A percentile compares a stretch with the other conserved stretches of the same genome.
Conservation (phyloP, 2,113 vertebrate genomes). For the Grantiella picta region DNA sequence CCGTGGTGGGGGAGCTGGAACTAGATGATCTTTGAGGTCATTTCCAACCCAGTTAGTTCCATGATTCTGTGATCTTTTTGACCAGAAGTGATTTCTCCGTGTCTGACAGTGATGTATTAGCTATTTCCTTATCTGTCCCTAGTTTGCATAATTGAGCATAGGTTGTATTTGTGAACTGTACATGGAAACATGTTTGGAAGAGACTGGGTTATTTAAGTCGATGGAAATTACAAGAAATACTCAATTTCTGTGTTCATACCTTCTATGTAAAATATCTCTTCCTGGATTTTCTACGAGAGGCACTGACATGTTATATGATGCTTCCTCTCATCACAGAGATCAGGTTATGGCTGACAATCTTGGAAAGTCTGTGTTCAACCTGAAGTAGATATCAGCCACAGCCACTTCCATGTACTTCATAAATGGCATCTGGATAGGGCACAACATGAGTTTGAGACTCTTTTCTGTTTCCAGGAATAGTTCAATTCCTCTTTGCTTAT, state of each 20-base stretch:
- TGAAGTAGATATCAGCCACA: background rate
- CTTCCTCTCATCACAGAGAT: background rate
- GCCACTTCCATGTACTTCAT: background rate
- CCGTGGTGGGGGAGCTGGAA: background rate
- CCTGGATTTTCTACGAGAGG: background rate
- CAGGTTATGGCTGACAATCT: background rate
- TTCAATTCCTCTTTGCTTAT: background rate
- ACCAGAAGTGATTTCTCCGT: background rate
- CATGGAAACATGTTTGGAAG: background rate
- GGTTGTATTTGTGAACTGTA: background rate
- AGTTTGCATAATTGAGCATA: background rate
- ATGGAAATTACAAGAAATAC: background rate
- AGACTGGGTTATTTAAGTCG: background rate
- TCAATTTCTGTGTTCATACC: background rate
- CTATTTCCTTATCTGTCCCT: background rate
- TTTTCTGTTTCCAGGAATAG: background rate
- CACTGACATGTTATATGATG: background rate
- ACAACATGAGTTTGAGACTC: background rate
- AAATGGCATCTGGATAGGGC: background rate
- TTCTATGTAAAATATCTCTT: background rate
- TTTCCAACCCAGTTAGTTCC: background rate
- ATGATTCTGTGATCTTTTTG: accelerated
- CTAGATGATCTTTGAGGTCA: background rate
- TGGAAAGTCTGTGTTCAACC: background rate
- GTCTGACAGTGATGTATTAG: background rate